These are phyloP conservation scores for Clavelina lepadiformis DNA, from an alignment of 23 tunicate genomes.

Conservation along the genomic window DNA sequence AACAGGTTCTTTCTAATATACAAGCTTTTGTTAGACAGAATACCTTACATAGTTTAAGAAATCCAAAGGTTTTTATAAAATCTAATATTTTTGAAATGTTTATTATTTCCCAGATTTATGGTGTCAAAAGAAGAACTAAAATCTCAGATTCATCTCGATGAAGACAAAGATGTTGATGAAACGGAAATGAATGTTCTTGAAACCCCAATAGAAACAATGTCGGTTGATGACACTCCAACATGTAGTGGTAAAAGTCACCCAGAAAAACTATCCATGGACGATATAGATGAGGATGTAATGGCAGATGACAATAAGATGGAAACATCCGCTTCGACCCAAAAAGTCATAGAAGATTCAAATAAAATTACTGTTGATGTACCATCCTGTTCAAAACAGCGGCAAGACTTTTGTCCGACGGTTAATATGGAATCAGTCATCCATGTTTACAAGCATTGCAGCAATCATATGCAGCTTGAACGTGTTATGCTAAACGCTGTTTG, in stretches of 20 bases:
- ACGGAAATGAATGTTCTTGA: neutral
- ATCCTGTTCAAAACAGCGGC: neutral
- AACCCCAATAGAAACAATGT: neutral
- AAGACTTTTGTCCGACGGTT: slow-evolving; percentile 22
- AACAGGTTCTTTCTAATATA: slow-evolving; percentile 13
- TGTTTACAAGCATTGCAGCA: slow-evolving; percentile 22
- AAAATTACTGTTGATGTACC: neutral
- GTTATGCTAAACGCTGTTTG: slow-evolving; percentile 38
- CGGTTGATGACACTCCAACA: slow-evolving; percentile 17
- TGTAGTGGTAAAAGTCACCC: too few species aligned
- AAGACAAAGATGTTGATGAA: slow-evolving; percentile 30
- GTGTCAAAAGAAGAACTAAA: slow-evolving; percentile 21
- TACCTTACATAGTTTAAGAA: too few species aligned
- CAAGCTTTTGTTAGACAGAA: too few species aligned
- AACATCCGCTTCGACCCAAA: too few species aligned
- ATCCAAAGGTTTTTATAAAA: neutral
- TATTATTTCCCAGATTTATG: neutral
- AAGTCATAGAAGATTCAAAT: neutral
- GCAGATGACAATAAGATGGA: too few species aligned
- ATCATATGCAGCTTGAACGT: slow-evolving; percentile 16
- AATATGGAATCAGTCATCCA: slow-evolving; percentile 35
- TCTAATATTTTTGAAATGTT: neutral
- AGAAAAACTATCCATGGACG: too few species aligned
- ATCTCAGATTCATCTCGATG: slow-evolving; percentile 4
- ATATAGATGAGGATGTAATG: too few species aligned